Conservation (phyloP, 2,888 invertebrate species). For the Ochropleura plecta region DNA sequence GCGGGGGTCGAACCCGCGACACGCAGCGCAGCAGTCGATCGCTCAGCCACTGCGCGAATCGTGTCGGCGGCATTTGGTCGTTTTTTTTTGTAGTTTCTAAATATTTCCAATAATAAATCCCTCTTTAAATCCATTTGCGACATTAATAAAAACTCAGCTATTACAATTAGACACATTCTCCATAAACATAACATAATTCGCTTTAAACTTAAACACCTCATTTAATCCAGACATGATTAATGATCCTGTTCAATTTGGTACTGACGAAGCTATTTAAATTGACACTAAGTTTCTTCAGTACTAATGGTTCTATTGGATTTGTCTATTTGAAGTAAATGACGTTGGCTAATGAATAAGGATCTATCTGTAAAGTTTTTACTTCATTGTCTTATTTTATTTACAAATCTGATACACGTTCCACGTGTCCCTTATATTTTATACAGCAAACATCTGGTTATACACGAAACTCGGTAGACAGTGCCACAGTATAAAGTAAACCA, state of each 20-base stretch:
- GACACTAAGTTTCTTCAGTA: conserved; percentile 31
- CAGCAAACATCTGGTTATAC: background rate
- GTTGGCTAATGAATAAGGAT: conserved; percentile 13
- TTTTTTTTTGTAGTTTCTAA: too few relatives aligned
- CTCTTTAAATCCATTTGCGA: background rate
- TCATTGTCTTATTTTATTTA: background rate
- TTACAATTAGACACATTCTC: conserved; percentile 12
- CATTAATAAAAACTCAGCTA: conserved; percentile 13
- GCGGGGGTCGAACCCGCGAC: too few relatives aligned
- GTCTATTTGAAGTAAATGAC: conserved; percentile 17
- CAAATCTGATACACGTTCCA: background rate
- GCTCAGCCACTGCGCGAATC: too few relatives aligned
- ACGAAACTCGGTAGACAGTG: background rate
- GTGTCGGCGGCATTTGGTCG: too few relatives aligned
- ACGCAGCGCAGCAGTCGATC: too few relatives aligned
- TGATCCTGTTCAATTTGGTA: conserved; percentile 25
- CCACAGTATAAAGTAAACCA: background rate
- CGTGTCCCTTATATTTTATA: background rate
- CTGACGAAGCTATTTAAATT: conserved; percentile 39
- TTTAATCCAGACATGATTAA: conserved; percentile 41
- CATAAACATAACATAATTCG: conserved; percentile 23
- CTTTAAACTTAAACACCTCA: conserved; percentile 16
- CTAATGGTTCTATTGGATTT: conserved; percentile 28
- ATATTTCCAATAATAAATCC: too few relatives aligned
- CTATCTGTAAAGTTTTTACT: background rate